Percentiles rank a stretch among this genome's conserved stretches.
Evolutionary conservation across 2,888 invertebrate genomes (phyloP).

Genomic region (Eumerus sabulonum): DNA sequence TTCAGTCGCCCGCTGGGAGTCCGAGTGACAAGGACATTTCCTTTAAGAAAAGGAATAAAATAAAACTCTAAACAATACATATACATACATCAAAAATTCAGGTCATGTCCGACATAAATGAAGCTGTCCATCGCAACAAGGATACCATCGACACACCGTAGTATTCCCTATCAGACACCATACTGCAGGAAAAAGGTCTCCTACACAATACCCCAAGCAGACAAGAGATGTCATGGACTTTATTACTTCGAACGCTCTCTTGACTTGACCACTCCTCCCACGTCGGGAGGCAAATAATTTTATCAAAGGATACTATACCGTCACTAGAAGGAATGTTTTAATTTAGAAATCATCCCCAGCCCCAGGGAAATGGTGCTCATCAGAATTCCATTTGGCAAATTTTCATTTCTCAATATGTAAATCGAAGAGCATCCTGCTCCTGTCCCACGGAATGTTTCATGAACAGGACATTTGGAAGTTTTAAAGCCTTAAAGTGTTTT

Average conservation of each 20-base stretch:
- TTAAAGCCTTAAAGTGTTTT: conserved; percentile 51
- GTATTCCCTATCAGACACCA: background rate
- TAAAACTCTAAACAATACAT: conserved; percentile 27
- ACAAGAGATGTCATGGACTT: conserved; percentile 61
- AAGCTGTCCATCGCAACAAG: conserved; percentile 41
- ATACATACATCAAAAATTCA: conserved; percentile 54
- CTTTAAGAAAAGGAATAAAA: no score
- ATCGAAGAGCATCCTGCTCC: conserved; percentile 40
- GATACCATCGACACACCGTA: conserved; percentile 16
- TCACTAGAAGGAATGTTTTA: conserved; percentile 59
- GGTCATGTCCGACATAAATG: conserved; percentile 66
- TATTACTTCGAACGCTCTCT: conserved; percentile 58
- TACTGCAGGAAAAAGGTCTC: conserved; percentile 23
- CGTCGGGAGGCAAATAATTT: conserved; percentile 47
- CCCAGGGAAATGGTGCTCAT: conserved; percentile 50
- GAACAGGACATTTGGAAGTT: background rate
- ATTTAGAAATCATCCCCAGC: conserved; percentile 46
- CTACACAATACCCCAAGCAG: conserved; percentile 13
- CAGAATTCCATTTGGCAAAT: conserved; percentile 68
- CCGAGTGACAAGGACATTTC: no score
- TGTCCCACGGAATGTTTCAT: conserved; percentile 11
- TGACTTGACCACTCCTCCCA: conserved; percentile 51
- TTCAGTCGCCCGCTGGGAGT: no score
- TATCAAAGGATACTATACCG: conserved; percentile 58
- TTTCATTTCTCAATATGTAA: conserved; percentile 67